A percentile compares a stretch with the other conserved stretches of the same genome.
These are phyloP conservation scores for Athripsodes cinereus DNA, from an alignment of 2,888 invertebrate species.

Conservation along the genomic window DNA sequence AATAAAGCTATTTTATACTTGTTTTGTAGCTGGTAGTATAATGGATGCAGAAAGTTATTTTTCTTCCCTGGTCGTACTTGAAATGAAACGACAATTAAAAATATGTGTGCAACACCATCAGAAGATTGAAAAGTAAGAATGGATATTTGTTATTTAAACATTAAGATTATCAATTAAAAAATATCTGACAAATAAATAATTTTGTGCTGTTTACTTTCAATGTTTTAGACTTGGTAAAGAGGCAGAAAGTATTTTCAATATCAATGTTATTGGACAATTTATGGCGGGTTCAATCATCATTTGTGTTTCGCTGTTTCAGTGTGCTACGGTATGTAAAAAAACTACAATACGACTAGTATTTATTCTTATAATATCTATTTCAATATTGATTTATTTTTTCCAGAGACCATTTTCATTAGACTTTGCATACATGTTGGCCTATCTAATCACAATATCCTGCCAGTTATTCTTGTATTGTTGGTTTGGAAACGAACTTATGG, in stretches of 20 bases:
- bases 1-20: no score
- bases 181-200: background rate
- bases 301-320: slow-evolving; percentile 6
- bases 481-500: slow-evolving; percentile 6
- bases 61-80: background rate
- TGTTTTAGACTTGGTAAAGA: background rate
- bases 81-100: slow-evolving; percentile 1
- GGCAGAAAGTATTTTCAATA: background rate
- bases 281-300: background rate
- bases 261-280: slow-evolving; percentile 2
- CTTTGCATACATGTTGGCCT: slow-evolving; percentile 3
- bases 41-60: background rate
- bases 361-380: no score
- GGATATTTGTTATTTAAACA: background rate
- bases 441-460: slow-evolving; percentile 1
- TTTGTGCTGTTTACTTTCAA: background rate
- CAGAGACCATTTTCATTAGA: slow-evolving; percentile 3
- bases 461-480: slow-evolving; percentile 6
- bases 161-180: background rate
- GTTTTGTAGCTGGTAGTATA: background rate
- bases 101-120: slow-evolving; percentile 2
- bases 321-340: slow-evolving; percentile 7
- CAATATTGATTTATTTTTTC: slow-evolving; percentile 1
- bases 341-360: no score
- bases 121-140: background rate